phyloP scores from a whole-genome alignment of 2,888 invertebrate genomes.

The Trachelus stipa region DNA sequence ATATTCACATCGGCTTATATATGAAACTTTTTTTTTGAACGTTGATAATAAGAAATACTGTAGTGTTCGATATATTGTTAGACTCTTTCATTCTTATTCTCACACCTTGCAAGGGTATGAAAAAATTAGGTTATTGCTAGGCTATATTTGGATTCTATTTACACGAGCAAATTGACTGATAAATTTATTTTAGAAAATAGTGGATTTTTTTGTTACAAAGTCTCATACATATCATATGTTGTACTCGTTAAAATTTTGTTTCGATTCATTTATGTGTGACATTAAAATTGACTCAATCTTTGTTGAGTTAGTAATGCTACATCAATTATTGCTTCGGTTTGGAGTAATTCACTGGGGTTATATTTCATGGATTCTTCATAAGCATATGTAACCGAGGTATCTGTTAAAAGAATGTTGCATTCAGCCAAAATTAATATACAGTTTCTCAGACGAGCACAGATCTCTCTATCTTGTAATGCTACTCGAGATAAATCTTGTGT shows the following conservation, averaged over 20 bases:
- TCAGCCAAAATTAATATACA: slow-evolving; percentile 89
- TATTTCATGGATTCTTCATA: slow-evolving; percentile 91
- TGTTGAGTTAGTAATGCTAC: slow-evolving; percentile 84
- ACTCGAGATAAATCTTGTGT: slow-evolving; percentile 79
- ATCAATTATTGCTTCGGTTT: slow-evolving; percentile 88
- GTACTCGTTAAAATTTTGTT: background rate
- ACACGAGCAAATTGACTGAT: background rate
- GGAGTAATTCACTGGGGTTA: slow-evolving; percentile 79
- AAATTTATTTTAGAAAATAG: background rate
- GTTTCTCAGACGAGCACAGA: slow-evolving; percentile 90
- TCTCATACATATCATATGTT: background rate
- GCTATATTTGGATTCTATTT: background rate
- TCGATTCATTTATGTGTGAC: background rate
- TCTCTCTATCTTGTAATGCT: slow-evolving; percentile 79
- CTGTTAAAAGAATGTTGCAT: slow-evolving; percentile 90
- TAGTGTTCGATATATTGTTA: background rate
- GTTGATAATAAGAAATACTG: background rate
- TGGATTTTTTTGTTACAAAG: background rate
- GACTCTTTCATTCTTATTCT: background rate
- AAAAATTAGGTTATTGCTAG: background rate
- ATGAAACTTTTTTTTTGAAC: background rate
- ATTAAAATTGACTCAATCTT: slow-evolving; percentile 66
- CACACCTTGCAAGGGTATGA: background rate
- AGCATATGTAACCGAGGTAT: slow-evolving; percentile 91
- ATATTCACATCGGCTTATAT: slow-evolving; percentile 33